Evolutionary conservation across 2,888 invertebrate species (phyloP), one percentile per base, ranked within the genome.

Genomic region (Hyposoter dolosus): DNA sequence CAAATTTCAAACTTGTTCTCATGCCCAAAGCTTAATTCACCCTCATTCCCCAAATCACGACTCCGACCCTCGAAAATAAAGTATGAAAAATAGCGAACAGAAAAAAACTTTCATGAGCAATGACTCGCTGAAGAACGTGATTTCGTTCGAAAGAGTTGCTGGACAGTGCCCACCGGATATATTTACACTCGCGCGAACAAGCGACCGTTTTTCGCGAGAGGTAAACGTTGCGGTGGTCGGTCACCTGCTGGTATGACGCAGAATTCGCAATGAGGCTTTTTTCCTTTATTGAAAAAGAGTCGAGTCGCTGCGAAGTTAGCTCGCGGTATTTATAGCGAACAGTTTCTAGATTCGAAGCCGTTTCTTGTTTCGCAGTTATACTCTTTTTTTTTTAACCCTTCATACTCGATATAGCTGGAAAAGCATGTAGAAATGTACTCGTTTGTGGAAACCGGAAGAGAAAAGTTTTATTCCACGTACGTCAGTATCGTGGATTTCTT

Each of bases 251-350:
- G 32, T 65, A 79, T 66, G 78, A 83, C 88, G 88, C 88, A 90
- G 89, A 89, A 89, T 86, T 40, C 85, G 68, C 68, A 15, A 60
- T 63, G 7, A n/a, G n/a, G 53, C 17, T 43, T 53, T 60, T 45
- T 91, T 90, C 90, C 89, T 88, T 86, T 6, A 0, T 40, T 85
- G 87, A 89, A 89, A 92, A 91, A 91, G 88, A 90, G n/a, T n/a
- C n/a, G 88, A 86, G 74, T 88, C 89, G 90, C 91, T 91, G 90
- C 91, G 69, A 88, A 89, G 88, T 72, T 75, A 60, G 68, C 43
- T 10, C 78, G 65, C 32, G 65, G 4, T 45, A 60, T 60, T 23
- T 65, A 66, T 56, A 79, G 63, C 69, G 60, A 40, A 79, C 79
- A 83, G 84, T 82, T 76, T 83, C 60, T 45, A 75, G 19, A 50